These are phyloP conservation scores for Haliclona indistincta DNA, from an alignment of 37 sponge, comb jelly and placozoan genomes.

Conservation along the genomic window DNA sequence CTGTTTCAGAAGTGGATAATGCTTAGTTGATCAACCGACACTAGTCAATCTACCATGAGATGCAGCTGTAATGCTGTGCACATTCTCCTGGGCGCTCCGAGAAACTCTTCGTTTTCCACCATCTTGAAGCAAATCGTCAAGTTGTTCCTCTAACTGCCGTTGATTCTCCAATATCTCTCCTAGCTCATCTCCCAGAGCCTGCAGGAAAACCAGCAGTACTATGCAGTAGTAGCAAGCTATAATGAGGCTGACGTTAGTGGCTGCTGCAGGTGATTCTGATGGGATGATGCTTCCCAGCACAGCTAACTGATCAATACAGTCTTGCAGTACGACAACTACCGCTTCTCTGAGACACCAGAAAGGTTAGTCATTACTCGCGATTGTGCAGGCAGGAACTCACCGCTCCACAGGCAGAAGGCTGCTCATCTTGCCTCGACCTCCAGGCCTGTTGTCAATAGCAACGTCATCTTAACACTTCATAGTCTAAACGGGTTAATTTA, in stretches of 20 bases:
- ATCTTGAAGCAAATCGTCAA: slow-evolving; percentile 28
- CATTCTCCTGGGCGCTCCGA: neutral
- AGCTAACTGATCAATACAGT: slow-evolving; percentile 80
- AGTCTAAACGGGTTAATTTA: no score
- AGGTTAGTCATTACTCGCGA: no score
- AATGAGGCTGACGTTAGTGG: neutral
- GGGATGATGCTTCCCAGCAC: slow-evolving; percentile 81
- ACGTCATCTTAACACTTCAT: no score
- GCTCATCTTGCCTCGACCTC: no score
- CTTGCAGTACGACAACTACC: slow-evolving; percentile 72
- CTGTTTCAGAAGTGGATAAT: slow-evolving; percentile 26
- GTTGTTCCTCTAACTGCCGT: slow-evolving; percentile 61
- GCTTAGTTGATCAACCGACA: neutral
- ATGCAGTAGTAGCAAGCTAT: neutral
- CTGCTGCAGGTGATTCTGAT: neutral
- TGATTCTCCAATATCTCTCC: slow-evolving; percentile 76
- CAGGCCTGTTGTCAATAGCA: no score
- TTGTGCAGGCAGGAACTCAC: no score
- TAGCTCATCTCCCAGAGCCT: slow-evolving; percentile 82
- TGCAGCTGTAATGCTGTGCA: slow-evolving; percentile 13
- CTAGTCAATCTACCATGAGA: slow-evolving; percentile 39
- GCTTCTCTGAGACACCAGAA: slow-evolving; percentile 20
- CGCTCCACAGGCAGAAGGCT: no score
- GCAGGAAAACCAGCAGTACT: neutral
- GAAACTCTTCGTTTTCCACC: slow-evolving; percentile 1